These are phyloP conservation scores for Drosophila willistoni DNA, from an alignment of 1,140 invertebrate genomes.

Conservation along the genomic window DNA sequence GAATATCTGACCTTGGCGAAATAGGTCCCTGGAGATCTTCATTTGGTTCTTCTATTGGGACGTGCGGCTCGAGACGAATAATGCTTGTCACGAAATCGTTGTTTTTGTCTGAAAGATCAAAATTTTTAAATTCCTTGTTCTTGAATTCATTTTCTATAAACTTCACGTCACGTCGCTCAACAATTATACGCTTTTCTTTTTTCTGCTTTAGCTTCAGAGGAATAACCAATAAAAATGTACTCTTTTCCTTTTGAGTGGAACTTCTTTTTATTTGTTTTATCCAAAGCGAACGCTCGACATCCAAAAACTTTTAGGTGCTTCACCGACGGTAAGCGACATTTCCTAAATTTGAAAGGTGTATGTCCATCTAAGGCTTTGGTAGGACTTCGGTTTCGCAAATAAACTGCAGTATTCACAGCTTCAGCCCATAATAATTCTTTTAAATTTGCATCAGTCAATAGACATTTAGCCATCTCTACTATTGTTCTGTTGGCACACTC, in stretches of 20 bases:
- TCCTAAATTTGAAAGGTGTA: background rate
- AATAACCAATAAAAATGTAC: constrained; percentile 20
- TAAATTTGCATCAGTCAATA: background rate
- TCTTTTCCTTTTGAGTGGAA: constrained; percentile 5
- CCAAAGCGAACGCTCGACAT: constrained; percentile 10
- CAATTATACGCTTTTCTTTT: background rate
- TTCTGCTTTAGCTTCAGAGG: constrained; percentile 14
- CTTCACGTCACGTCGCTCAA: constrained; percentile 12
- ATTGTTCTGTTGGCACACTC: constrained; percentile 4
- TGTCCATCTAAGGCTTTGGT: background rate
- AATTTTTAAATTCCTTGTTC: no score
- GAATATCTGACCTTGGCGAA: background rate
- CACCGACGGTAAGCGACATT: background rate
- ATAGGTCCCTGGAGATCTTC: background rate
- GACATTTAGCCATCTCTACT: background rate
- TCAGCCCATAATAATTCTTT: background rate
- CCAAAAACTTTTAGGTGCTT: constrained; percentile 15
- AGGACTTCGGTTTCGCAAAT: background rate
- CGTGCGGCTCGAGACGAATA: no score
- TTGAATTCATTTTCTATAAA: constrained; percentile 1
- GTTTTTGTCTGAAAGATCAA: no score
- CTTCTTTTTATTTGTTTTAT: constrained; percentile 9
- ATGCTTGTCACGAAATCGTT: no score
- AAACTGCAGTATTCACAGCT: no score
- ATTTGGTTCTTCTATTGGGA: no score